Base-by-base conservation (phyloP, 2,113 vertebrate species). In the Litocranius walleri region DNA sequence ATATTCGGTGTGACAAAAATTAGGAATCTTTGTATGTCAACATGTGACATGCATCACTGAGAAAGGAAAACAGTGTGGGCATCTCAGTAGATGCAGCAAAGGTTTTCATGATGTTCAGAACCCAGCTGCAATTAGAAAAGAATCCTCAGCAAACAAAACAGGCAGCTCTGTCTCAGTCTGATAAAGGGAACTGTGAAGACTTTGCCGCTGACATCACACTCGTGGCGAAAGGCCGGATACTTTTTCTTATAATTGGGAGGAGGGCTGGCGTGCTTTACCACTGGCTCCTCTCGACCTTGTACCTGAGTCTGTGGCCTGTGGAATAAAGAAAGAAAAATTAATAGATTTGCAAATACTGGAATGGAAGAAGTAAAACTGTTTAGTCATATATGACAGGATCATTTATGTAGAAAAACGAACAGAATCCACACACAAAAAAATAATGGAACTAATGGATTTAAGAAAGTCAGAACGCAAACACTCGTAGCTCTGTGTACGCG, bases 171-270 rank as follows among this genome's bases (percentile, higher is more conserved):
- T 9, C 71, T n/a, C 11, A 1, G 1, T 43, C 52, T 40, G 25
- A 13, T 25, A 52, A 30, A 50, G 4, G 10, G 16, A 2, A 7
- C 40, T 36, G 9, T 15, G 29, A 59, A 29, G 61, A 71, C 14
- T 5, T 5, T 1, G 1, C 19, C 29, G 7, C 27, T 74, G 11
- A 23, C 5, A 2, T 19, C 17, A 3, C 8, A n/a, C 14, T 40
- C 0, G 3, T 23, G 56, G 54, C 5, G 27, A 81, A 16, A 30
- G 52, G 36, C 12, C 8, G 1, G n/a, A 7, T 7, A 16, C 45
- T 62, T 52, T 33, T 19, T n/a, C 74, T 29, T 13, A 6, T 3
- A 27, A 23, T 5, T 10, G 25, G 27, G 40, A 16, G 2, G 23
- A 27, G n/a, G 19, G 15, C 45, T 36, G 30, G 33, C 12, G 15